Evolutionary conservation across 2,113 vertebrate species (phyloP).

Genomic region (Octodon degus): DNA sequence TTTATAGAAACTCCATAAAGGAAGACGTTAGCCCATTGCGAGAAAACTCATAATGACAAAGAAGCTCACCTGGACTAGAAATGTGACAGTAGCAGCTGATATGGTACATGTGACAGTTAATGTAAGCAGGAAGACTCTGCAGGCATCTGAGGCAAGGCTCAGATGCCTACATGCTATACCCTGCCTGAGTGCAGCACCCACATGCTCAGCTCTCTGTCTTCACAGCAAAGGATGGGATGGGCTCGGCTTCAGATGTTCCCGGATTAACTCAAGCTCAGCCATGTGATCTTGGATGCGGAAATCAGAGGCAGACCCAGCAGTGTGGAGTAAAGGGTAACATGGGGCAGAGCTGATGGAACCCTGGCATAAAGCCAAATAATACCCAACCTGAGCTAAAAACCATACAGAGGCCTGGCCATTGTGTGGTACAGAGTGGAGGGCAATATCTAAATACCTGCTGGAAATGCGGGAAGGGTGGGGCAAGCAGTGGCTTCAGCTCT

Average conservation of each 20-base stretch:
- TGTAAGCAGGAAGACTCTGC: neutral
- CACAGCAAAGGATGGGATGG: neutral
- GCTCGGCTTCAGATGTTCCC: neutral
- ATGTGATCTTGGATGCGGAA: neutral
- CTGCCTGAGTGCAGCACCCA: neutral
- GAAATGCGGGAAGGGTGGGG: accelerated
- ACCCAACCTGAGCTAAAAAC: too few species aligned
- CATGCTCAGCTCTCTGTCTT: neutral
- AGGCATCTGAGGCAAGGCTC: too few species aligned
- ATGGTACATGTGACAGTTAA: neutral
- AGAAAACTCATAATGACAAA: neutral
- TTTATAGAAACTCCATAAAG: neutral
- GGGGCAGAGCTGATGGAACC: accelerated
- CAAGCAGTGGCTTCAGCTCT: too few species aligned
- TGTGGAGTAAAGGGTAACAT: too few species aligned
- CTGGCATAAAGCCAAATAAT: accelerated
- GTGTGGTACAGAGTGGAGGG: accelerated
- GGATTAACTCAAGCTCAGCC: neutral
- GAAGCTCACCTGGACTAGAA: neutral
- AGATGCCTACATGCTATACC: neutral
- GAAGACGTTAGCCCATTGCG: neutral
- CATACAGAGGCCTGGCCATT: too few species aligned
- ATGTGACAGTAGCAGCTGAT: neutral
- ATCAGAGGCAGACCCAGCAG: neutral
- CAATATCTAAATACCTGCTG: accelerated